These are phyloP conservation scores for Acanthisitta chloris DNA, from an alignment of 2,113 vertebrate genomes.

Conservation along the genomic window DNA sequence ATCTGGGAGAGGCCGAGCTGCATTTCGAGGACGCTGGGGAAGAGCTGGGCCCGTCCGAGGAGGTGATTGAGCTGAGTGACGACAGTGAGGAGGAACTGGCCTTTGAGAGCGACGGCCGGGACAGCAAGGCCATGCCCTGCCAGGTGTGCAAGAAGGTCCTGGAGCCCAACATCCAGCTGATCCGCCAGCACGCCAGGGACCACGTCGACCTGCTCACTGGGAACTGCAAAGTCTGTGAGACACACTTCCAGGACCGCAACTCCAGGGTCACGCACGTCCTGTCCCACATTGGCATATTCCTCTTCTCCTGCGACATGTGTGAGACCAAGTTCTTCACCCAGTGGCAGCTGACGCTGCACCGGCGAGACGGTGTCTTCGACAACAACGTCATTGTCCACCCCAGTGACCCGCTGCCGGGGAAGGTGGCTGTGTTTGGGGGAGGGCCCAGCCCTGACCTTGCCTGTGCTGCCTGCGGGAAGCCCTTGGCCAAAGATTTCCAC, in stretches of 20 bases:
- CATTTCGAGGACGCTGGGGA: constrained; percentile 72
- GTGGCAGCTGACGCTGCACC: constrained; percentile 88
- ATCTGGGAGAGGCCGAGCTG: constrained; percentile 73
- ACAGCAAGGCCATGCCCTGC: constrained; percentile 80
- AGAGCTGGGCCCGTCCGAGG: constrained; percentile 81
- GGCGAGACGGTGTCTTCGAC: constrained; percentile 78
- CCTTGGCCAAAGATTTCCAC: constrained; percentile 88
- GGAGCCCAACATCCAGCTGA: constrained; percentile 82
- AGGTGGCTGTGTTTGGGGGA: constrained; percentile 60
- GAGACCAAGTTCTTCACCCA: constrained; percentile 90
- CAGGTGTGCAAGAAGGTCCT: constrained; percentile 85
- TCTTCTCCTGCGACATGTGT: constrained; percentile 95
- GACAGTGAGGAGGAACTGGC: constrained; percentile 91
- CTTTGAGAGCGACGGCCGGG: constrained; percentile 76
- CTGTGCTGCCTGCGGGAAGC: constrained; percentile 83
- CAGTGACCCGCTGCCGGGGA: constrained; percentile 63
- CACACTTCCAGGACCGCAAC: constrained; percentile 83
- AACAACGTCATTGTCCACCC: constrained; percentile 81
- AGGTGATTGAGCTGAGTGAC: constrained; percentile 93
- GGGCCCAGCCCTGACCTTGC: constrained; percentile 71
- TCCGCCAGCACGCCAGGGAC: constrained; percentile 84
- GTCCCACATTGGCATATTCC: constrained; percentile 89
- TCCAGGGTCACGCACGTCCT: constrained; percentile 83
- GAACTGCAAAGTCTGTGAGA: constrained; percentile 85
- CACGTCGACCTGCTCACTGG: constrained; percentile 84